These are phyloP conservation scores for Nyctereutes procyonoides DNA, from an alignment of 2,113 vertebrate genomes.

Conservation along the genomic window DNA sequence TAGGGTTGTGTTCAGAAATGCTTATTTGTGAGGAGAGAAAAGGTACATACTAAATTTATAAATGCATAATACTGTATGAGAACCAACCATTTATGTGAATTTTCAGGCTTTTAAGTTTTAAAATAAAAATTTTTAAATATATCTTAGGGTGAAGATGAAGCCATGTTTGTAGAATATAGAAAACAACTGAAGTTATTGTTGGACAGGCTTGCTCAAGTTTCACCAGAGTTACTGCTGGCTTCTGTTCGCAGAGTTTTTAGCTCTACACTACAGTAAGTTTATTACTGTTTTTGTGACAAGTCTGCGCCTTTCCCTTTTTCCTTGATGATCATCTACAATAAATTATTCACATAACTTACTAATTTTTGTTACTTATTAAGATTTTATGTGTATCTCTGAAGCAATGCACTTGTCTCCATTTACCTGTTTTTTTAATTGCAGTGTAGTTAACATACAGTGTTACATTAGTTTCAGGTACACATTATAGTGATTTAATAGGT, in stretches of 20 bases:
- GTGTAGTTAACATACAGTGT: background rate
- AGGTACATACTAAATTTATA: background rate
- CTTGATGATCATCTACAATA: background rate
- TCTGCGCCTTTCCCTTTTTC: background rate
- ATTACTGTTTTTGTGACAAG: background rate
- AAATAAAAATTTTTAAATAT: slow-evolving; percentile 44
- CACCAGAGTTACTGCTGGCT: slow-evolving; percentile 95
- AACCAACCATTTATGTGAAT: background rate
- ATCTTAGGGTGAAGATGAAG: slow-evolving; percentile 97
- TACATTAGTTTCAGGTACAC: background rate
- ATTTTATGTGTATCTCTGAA: background rate
- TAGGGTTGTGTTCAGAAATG: background rate
- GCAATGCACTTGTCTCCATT: background rate
- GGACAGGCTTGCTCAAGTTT: slow-evolving; percentile 97
- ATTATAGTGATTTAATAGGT: background rate
- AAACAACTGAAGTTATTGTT: slow-evolving; percentile 98
- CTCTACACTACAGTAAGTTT: slow-evolving; percentile 94
- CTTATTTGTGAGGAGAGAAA: background rate
- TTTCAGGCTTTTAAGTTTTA: slow-evolving; percentile 25
- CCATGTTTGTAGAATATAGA: slow-evolving; percentile 99
- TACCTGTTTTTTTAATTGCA: background rate
- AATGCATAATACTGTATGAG: background rate
- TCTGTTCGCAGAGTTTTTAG: slow-evolving; percentile 95
- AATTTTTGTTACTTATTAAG: background rate
- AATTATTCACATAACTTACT: background rate